A percentile compares a stretch with the other conserved stretches of the same genome.
These are phyloP conservation scores for Anseranas semipalmata DNA, from an alignment of 2,113 vertebrate genomes.

Conservation along the genomic window DNA sequence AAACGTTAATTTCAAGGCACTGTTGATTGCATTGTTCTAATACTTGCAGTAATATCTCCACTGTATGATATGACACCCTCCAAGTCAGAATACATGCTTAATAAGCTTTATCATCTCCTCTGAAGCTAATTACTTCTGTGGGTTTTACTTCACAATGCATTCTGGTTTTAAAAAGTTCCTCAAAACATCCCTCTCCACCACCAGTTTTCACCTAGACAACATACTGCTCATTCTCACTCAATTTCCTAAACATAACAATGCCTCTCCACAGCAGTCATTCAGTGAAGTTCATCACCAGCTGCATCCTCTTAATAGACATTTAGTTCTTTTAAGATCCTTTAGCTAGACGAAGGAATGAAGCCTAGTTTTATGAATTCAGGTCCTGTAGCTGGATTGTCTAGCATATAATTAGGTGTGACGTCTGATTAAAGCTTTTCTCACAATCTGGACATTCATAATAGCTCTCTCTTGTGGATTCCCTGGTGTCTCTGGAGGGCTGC, in stretches of 20 bases:
- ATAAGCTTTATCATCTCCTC: slow-evolving; percentile 45
- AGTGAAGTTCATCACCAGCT: background rate
- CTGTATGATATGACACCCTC: background rate
- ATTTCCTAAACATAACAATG: background rate
- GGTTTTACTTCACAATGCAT: background rate
- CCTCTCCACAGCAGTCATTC: background rate
- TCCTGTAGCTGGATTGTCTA: background rate
- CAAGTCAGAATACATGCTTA: slow-evolving; percentile 30
- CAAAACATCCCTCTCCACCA: background rate
- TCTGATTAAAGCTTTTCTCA: slow-evolving; percentile 38
- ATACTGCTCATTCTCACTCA: background rate
- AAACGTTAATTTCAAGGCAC: slow-evolving; percentile 39
- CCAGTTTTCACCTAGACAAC: background rate
- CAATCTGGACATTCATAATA: slow-evolving; percentile 8
- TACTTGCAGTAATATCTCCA: background rate
- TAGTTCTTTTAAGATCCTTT: background rate
- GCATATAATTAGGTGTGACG: slow-evolving; percentile 6
- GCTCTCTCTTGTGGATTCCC: background rate
- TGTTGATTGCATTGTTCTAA: slow-evolving; percentile 43
- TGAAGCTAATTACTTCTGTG: slow-evolving; percentile 40
- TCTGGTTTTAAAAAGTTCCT: slow-evolving; percentile 2
- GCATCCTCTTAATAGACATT: background rate
- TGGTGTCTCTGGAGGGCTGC: background rate
- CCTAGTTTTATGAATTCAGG: slow-evolving; percentile 30
- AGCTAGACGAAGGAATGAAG: background rate